Percentiles rank a stretch among this genome's conserved stretches.
Conservation (phyloP, 2,797 vertebrate genomes). For the Trachops cirrhosus region DNA sequence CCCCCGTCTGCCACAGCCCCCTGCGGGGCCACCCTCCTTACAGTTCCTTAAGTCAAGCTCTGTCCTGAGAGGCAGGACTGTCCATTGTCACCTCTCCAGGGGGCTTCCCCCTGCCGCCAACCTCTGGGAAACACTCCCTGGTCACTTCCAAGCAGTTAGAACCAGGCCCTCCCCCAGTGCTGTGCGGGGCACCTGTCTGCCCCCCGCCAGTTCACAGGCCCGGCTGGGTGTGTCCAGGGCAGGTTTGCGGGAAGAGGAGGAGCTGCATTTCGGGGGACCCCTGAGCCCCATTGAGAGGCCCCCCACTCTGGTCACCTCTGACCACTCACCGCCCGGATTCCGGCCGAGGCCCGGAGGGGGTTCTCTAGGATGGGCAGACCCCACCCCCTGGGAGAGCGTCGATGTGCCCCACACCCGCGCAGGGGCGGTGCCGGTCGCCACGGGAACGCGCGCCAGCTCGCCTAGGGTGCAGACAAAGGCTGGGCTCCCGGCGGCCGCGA, state of each 20-base stretch:
- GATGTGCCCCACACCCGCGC: background rate
- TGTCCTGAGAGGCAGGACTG: too few relatives aligned
- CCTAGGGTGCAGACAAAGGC: background rate
- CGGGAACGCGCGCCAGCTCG: background rate
- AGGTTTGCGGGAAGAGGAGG: background rate
- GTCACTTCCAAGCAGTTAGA: background rate
- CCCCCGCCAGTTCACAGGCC: background rate
- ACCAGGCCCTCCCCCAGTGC: background rate
- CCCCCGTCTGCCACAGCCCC: background rate
- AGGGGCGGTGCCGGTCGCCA: background rate
- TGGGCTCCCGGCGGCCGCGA: background rate
- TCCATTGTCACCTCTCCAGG: background rate
- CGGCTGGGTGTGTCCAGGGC: background rate
- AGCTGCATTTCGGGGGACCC: too few relatives aligned
- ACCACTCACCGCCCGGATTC: background rate
- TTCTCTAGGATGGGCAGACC: background rate
- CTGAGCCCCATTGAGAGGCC: background rate
- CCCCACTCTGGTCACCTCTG: too few relatives aligned
- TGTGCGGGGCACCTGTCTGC: background rate
- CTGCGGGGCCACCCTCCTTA: background rate
- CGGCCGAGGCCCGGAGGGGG: rapidly evolving
- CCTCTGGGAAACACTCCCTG: background rate
- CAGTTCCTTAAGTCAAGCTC: too few relatives aligned
- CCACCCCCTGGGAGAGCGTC: background rate
- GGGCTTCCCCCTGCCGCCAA: background rate